Evolutionary conservation across 2,113 vertebrate genomes (phyloP).

Genomic region (Thryonomys swinderianus): DNA sequence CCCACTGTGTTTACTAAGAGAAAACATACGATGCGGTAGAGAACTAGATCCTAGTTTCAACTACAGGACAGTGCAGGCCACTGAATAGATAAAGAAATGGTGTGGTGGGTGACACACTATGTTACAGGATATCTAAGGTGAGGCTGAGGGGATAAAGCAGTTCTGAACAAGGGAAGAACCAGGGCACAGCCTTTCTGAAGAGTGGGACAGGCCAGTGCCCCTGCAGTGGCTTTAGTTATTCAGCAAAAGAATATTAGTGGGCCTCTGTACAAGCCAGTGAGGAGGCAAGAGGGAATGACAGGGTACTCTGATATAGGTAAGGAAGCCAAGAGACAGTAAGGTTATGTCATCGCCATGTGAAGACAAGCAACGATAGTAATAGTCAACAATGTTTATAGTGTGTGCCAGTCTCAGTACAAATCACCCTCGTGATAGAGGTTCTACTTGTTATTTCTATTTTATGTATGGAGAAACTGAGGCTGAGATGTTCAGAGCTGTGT

Average conservation of each 20-base stretch:
- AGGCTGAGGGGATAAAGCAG: background rate
- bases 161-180: background rate
- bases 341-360: background rate
- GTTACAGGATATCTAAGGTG: no score
- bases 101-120: no score
- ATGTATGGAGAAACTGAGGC: background rate
- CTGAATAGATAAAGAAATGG: background rate
- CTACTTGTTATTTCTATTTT: background rate
- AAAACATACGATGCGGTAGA: background rate
- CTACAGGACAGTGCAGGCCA: background rate
- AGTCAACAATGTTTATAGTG: background rate
- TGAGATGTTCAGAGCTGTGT: background rate
- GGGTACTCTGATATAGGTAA: no score
- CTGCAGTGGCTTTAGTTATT: background rate
- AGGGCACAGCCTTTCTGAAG: background rate
- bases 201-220: background rate
- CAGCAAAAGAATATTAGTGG: background rate
- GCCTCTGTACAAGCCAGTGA: background rate
- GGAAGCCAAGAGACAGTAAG: background rate
- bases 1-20: background rate
- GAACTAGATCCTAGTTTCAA: background rate
- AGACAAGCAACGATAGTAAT: background rate
- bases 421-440: background rate
- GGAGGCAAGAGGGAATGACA: background rate
- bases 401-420: background rate